Evolutionary conservation across 2,113 vertebrate species (phyloP).

Genomic region (Cyprinodon tularosa): DNA sequence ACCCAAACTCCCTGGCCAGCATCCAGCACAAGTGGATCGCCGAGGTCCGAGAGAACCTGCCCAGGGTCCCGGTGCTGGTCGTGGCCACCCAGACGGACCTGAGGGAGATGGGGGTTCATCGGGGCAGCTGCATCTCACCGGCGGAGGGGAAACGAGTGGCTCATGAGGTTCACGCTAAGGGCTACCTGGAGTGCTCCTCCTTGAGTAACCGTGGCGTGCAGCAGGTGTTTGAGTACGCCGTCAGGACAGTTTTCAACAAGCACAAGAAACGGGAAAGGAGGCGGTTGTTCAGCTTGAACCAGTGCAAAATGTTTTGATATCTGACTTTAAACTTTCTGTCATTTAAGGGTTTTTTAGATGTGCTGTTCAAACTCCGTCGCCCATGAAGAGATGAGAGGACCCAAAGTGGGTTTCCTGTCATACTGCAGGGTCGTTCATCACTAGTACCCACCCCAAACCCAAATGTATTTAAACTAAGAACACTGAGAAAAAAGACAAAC

Average conservation of each 20-base stretch:
- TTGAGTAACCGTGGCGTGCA: slow-evolving; percentile 92
- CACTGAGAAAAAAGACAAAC: not conserved
- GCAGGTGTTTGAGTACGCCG: slow-evolving; percentile 95
- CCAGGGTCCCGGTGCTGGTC: slow-evolving; percentile 88
- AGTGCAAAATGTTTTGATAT: slow-evolving; percentile 89
- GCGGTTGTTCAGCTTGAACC: slow-evolving; percentile 86
- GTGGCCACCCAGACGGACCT: slow-evolving; percentile 96
- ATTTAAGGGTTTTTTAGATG: not conserved
- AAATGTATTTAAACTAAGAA: slow-evolving; percentile 16
- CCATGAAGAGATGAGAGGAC: not conserved
- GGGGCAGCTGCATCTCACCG: slow-evolving; percentile 81
- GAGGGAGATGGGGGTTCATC: slow-evolving; percentile 84
- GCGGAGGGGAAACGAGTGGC: slow-evolving; percentile 87
- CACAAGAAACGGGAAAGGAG: slow-evolving; percentile 82
- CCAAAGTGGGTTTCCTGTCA: not conserved
- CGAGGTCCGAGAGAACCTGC: slow-evolving; percentile 87
- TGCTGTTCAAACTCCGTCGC: slow-evolving; percentile 30
- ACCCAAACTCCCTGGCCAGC: slow-evolving; percentile 87
- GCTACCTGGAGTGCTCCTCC: slow-evolving; percentile 95
- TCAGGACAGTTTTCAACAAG: slow-evolving; percentile 88
- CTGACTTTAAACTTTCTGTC: slow-evolving; percentile 4
- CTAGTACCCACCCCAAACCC: not conserved
- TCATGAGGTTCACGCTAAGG: slow-evolving; percentile 89
- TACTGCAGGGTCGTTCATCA: not conserved
- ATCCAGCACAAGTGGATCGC: slow-evolving; percentile 89